Percentiles rank a stretch among this genome's conserved stretches.
Conservation (phyloP, 2,888 invertebrate genomes). For the Tinea semifulvella region DNA sequence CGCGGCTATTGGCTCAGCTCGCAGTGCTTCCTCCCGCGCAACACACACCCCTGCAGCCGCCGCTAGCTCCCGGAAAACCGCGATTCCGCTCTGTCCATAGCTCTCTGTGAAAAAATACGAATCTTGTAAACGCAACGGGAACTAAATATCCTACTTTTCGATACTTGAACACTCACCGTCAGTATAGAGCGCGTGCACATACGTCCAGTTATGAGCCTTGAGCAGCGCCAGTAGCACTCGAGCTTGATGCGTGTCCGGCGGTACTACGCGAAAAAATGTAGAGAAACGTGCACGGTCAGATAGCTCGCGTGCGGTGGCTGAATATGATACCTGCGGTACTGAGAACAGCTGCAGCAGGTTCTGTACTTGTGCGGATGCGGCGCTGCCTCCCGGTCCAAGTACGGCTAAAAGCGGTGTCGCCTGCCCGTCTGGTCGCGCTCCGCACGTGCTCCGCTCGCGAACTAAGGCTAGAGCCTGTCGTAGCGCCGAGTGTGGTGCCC, state of each 20-base stretch:
- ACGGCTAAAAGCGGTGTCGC: slow-evolving; percentile 70
- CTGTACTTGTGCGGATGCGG: slow-evolving; percentile 76
- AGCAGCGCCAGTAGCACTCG: slow-evolving; percentile 76
- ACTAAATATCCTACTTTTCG: too few relatives aligned
- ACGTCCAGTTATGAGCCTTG: slow-evolving; percentile 77
- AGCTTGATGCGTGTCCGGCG: slow-evolving; percentile 81
- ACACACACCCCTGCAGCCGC: slow-evolving; percentile 74
- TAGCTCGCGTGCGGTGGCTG: slow-evolving; percentile 78
- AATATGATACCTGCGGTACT: slow-evolving; percentile 71
- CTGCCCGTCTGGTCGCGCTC: slow-evolving; percentile 26
- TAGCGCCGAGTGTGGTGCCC: slow-evolving; percentile 82
- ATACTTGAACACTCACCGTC: slow-evolving; percentile 69
- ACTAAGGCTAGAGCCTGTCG: slow-evolving; percentile 81
- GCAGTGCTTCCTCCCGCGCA: slow-evolving; percentile 61
- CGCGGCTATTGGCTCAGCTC: slow-evolving; percentile 25
- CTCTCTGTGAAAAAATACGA: slow-evolving; percentile 69
- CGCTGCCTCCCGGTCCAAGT: slow-evolving; percentile 78
- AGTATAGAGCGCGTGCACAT: slow-evolving; percentile 75
- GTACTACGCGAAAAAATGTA: slow-evolving; percentile 81
- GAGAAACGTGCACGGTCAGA: slow-evolving; percentile 79
- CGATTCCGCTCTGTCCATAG: slow-evolving; percentile 80
- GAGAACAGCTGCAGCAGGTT: slow-evolving; percentile 77
- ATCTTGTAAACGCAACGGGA: too few relatives aligned
- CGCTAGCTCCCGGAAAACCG: slow-evolving; percentile 76
- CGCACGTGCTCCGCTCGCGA: slow-evolving; percentile 73